Percentiles rank a stretch among this genome's conserved stretches.
phyloP scores from a whole-genome alignment of 2,113 vertebrate species.

The Garra rufa region DNA sequence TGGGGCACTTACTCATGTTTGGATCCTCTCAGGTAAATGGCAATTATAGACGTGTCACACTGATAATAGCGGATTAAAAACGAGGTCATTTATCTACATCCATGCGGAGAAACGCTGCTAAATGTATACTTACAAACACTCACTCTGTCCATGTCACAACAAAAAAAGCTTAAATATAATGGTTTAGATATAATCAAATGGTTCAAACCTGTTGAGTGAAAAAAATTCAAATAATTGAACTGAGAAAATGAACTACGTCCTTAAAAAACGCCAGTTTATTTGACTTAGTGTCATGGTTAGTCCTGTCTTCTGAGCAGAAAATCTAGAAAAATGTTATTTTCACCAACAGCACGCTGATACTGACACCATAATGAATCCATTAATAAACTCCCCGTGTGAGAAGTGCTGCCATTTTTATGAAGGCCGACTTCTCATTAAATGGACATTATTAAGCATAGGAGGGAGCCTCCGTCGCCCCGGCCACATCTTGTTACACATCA shows the following conservation, averaged over 20 bases:
- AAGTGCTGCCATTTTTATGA: conserved; percentile 19
- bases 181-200: background rate
- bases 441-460: conserved; percentile 41
- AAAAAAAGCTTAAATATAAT: conserved; percentile 29
- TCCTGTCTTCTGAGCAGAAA: background rate
- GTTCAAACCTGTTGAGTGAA: background rate
- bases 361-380: conserved; percentile 38
- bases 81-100: conserved; percentile 19
- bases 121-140: conserved; percentile 12
- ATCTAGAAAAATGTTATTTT: background rate
- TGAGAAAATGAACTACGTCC: background rate
- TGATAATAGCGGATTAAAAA: conserved; percentile 9
- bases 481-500: conserved; percentile 19
- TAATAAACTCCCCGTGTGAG: conserved; percentile 38
- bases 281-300: background rate
- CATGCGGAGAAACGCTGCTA: background rate
- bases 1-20: conserved; percentile 19
- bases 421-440: conserved; percentile 28
- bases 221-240: background rate
- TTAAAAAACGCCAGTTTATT: background rate
- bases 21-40: conserved; percentile 33
- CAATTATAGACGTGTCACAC: conserved; percentile 11
- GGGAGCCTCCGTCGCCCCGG: background rate
- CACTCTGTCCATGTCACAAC: conserved; percentile 10
- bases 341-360: background rate